These are phyloP conservation scores for Aphelocoma coerulescens DNA, from an alignment of 2,113 vertebrate genomes.

Conservation along the genomic window DNA sequence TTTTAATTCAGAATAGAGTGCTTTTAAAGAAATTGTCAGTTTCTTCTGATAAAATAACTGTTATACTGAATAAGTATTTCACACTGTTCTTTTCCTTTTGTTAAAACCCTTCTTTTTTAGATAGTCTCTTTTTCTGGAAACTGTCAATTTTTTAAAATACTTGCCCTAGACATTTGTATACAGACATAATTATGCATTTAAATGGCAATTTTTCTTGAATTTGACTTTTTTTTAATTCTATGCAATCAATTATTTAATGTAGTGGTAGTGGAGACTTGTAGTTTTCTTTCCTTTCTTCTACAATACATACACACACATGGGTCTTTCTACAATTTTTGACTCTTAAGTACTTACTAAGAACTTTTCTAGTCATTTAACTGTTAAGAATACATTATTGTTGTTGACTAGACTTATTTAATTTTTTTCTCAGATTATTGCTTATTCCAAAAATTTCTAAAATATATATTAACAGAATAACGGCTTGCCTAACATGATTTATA, in stretches of 20 bases:
- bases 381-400: not conserved
- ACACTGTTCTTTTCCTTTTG: not conserved
- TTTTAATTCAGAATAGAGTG: not conserved
- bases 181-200: not conserved
- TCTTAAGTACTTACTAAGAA: not conserved
- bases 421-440: not conserved
- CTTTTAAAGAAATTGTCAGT: not conserved
- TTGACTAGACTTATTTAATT: not conserved
- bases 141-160: not conserved
- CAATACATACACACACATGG: accelerated
- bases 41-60: not conserved
- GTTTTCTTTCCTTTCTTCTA: not conserved
- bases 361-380: not conserved
- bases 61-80: not conserved
- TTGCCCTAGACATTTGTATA: not conserved
- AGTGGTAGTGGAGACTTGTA: not conserved
- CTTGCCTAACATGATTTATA: not conserved
- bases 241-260: not conserved
- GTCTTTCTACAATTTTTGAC: not conserved
- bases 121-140: not conserved
- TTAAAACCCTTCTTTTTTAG: not conserved
- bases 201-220: not conserved
- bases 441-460: not conserved
- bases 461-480: not conserved
- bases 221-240: not conserved